phyloP scores from a whole-genome alignment of 2,797 vertebrate species.

The Oreortyx pictus region DNA sequence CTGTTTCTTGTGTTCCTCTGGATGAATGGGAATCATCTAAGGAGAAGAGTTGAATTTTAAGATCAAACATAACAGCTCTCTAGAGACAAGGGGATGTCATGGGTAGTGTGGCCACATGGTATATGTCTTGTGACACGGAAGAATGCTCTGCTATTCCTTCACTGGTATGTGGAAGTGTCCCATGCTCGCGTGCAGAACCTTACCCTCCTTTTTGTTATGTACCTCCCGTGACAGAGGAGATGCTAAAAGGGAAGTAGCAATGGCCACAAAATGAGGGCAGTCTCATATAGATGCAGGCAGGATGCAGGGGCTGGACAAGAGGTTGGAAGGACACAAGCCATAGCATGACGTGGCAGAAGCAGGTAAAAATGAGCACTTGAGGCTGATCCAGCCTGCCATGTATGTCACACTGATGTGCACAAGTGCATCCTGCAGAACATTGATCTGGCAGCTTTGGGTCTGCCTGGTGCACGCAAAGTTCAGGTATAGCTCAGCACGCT shows the following conservation, averaged over 20 bases:
- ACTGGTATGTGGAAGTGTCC: background rate
- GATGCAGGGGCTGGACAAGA: accelerated
- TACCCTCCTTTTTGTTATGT: background rate
- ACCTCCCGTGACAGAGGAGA: background rate
- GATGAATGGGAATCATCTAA: background rate
- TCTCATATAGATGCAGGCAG: no score
- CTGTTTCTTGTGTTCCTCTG: background rate
- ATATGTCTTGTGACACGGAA: accelerated
- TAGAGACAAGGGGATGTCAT: background rate
- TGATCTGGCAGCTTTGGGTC: constrained; percentile 12
- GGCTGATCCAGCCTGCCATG: constrained; percentile 22
- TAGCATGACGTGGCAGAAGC: background rate
- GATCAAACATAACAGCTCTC: background rate
- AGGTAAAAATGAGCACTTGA: constrained; percentile 5
- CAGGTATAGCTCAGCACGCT: background rate
- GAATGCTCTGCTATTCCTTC: background rate
- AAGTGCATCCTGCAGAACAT: background rate
- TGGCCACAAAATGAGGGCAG: accelerated
- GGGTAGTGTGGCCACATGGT: background rate
- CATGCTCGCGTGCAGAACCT: accelerated
- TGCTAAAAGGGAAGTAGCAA: accelerated
- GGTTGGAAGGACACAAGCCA: background rate
- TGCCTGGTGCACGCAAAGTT: background rate
- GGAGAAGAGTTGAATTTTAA: background rate
- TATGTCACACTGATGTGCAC: background rate